A percentile compares a stretch with the other conserved stretches of the same genome.
phyloP scores from a whole-genome alignment of 1,140 invertebrate species.

The Cyphomyrmex costatus region DNA sequence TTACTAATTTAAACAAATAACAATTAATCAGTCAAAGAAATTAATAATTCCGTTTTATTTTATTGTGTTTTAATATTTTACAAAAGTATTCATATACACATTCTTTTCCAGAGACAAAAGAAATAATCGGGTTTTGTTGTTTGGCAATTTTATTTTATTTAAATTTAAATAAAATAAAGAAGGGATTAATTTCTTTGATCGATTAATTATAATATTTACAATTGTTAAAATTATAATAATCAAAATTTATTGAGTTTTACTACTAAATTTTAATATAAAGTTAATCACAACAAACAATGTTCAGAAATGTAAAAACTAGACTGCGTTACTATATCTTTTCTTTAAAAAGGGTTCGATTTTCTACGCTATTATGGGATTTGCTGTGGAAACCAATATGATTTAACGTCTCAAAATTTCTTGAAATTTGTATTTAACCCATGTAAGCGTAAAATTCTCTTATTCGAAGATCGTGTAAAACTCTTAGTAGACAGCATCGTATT shows the following conservation, averaged over 20 bases:
- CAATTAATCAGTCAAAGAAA: constrained; percentile 38
- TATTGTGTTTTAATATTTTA: neutral
- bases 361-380: neutral
- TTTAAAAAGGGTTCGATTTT: neutral
- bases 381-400: neutral
- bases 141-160: too few relatives aligned
- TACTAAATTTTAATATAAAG: neutral
- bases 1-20: constrained; percentile 30
- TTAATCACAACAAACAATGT: neutral
- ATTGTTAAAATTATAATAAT: neutral
- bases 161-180: too few relatives aligned
- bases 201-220: too few relatives aligned
- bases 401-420: neutral
- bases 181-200: too few relatives aligned
- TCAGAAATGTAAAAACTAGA: neutral
- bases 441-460: neutral
- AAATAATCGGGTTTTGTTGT: too few relatives aligned
- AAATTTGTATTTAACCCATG: neutral
- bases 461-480: constrained; percentile 4
- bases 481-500: constrained; percentile 33
- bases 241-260: neutral
- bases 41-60: constrained; percentile 13
- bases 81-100: neutral
- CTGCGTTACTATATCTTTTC: neutral
- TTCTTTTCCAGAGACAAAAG: too few relatives aligned